A percentile compares a stretch with the other conserved stretches of the same genome.
Evolutionary conservation across 2,888 invertebrate genomes (phyloP).

Genomic region (Heliconius erato): DNA sequence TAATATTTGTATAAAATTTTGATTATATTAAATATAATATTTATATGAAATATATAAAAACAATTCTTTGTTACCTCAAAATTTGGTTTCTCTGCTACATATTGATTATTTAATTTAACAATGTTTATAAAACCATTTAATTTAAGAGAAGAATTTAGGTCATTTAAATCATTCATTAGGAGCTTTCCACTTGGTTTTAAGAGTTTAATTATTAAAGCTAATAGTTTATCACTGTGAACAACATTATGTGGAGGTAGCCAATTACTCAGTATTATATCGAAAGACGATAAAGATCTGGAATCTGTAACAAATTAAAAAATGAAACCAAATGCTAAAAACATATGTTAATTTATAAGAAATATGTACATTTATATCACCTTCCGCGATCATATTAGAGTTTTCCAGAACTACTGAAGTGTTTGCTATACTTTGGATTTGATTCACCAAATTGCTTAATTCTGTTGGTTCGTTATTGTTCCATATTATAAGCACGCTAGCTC

Average conservation of each 20-base stretch:
- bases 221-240: conserved; percentile 74
- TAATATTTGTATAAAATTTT: not conserved
- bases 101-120: conserved; percentile 63
- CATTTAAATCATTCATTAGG: conserved; percentile 79
- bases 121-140: conserved; percentile 88
- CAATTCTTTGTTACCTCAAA: conserved; percentile 85
- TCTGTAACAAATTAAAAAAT: conserved; percentile 70
- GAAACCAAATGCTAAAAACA: not conserved
- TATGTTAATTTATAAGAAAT: conserved; percentile 11
- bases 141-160: conserved; percentile 84
- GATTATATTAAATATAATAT: not conserved
- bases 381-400: conserved; percentile 86
- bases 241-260: conserved; percentile 74
- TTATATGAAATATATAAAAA: not conserved
- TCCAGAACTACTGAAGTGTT: conserved; percentile 84
- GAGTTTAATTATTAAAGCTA: conserved; percentile 86
- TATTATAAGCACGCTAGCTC: conserved; percentile 84
- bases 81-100: conserved; percentile 87
- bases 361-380: conserved; percentile 79
- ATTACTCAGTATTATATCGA: conserved; percentile 87
- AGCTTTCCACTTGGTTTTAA: conserved; percentile 88
- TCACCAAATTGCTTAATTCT: conserved; percentile 83
- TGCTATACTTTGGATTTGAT: conserved; percentile 79
- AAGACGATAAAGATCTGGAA: conserved; percentile 85
- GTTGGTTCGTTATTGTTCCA: conserved; percentile 83